Percentiles rank a stretch among this genome's conserved stretches.
phyloP scores from a whole-genome alignment of 2,888 invertebrate species.

The Onthophagus sagittarius region DNA sequence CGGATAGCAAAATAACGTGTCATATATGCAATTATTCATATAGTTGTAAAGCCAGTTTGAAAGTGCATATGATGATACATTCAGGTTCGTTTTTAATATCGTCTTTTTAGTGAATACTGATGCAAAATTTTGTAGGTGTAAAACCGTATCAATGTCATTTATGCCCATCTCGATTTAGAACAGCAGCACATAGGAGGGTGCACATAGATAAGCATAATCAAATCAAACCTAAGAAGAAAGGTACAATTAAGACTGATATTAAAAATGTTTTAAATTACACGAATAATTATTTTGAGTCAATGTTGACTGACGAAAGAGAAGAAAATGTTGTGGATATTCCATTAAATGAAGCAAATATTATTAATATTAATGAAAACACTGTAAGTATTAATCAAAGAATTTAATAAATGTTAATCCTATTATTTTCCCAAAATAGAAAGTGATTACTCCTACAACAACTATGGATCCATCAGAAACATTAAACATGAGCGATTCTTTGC shows the following conservation, averaged over 20 bases:
- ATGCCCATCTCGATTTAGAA: slow-evolving; percentile 62
- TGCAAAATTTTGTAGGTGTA: slow-evolving; percentile 46
- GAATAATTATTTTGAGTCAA: slow-evolving; percentile 30
- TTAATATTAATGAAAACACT: neutral
- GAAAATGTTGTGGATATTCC: neutral
- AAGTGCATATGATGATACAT: slow-evolving; percentile 65
- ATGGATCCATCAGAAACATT: slow-evolving; percentile 4
- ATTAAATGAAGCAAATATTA: neutral
- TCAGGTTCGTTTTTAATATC: slow-evolving; percentile 46
- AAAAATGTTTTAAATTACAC: neutral
- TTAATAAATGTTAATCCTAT: neutral
- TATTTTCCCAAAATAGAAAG: neutral
- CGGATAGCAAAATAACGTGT: slow-evolving; percentile 57
- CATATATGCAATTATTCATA: slow-evolving; percentile 60
- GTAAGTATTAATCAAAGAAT: neutral
- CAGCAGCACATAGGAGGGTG: slow-evolving; percentile 62
- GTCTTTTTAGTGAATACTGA: neutral
- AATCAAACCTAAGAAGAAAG: slow-evolving; percentile 27
- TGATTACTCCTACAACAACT: neutral
- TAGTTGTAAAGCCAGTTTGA: slow-evolving; percentile 62
- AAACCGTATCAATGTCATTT: slow-evolving; percentile 59
- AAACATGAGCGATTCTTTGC: slow-evolving; percentile 2
- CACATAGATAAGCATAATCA: slow-evolving; percentile 56
- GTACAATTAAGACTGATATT: slow-evolving; percentile 1
- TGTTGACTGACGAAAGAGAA: slow-evolving; percentile 11